phyloP scores from a whole-genome alignment of 1,140 invertebrate genomes.

The Coptotermes formosanus region DNA sequence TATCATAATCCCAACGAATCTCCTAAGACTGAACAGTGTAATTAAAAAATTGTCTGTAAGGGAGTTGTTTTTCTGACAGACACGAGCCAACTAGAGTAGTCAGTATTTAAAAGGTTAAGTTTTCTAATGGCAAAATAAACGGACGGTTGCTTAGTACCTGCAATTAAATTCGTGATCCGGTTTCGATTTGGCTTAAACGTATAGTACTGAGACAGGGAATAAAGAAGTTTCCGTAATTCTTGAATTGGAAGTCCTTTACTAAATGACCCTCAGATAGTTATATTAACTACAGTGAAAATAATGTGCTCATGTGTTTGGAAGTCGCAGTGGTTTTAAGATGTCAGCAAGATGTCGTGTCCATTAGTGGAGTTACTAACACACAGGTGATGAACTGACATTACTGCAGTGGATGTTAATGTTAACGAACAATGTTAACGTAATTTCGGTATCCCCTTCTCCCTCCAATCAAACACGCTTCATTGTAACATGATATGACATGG shows the following conservation, averaged over 20 bases:
- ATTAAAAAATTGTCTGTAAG: no score
- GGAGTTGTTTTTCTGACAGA: no score
- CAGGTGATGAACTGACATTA: neutral
- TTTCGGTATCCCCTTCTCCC: neutral
- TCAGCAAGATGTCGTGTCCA: neutral
- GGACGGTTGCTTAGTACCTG: neutral
- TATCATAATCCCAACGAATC: no score
- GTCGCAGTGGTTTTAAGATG: neutral
- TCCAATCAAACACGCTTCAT: neutral
- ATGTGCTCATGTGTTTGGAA: neutral
- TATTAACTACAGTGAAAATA: neutral
- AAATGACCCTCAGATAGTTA: neutral
- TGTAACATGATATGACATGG: conserved; percentile 8
- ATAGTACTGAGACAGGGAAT: neutral
- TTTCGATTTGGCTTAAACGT: neutral
- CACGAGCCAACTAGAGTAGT: no score
- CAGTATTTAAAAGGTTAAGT: neutral
- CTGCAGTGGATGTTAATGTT: neutral
- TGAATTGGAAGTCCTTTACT: neutral
- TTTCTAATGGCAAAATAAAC: neutral
- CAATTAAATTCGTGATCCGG: neutral
- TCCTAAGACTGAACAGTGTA: no score
- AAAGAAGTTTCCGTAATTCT: neutral
- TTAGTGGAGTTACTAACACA: neutral
- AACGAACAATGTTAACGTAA: neutral